Conservation (phyloP, 2,888 invertebrate genomes). For the Drosophila mulleri region DNA sequence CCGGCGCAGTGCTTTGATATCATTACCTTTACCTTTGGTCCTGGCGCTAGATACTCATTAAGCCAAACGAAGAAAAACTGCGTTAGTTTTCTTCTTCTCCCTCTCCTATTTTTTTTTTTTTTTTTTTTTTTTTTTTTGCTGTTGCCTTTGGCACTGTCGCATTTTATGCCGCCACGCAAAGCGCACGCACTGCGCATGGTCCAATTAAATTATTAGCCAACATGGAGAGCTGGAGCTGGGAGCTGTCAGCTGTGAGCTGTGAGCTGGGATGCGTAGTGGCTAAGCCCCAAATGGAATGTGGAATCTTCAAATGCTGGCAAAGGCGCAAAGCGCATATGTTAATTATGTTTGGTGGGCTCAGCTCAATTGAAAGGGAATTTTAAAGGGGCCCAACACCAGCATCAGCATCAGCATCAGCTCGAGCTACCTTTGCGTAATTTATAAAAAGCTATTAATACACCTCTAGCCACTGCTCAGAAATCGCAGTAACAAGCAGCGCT, state of each 20-base stretch:
- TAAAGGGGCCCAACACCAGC: slow-evolving; percentile 24
- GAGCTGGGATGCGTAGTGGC: slow-evolving; percentile 6
- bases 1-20: slow-evolving; percentile 41
- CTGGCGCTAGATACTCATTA: slow-evolving; percentile 72
- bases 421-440: slow-evolving; percentile 35
- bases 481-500: no score
- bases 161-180: slow-evolving; percentile 32
- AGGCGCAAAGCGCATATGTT: slow-evolving; percentile 73
- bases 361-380: slow-evolving; percentile 73
- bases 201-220: slow-evolving; percentile 77
- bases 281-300: slow-evolving; percentile 63
- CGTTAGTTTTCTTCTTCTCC: slow-evolving; percentile 28
- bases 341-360: slow-evolving; percentile 54
- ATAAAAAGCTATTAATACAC: background rate
- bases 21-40: slow-evolving; percentile 27
- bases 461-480: slow-evolving; percentile 31
- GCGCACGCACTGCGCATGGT: slow-evolving; percentile 70
- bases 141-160: slow-evolving; percentile 41
- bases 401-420: background rate
- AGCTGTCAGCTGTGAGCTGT: no score
- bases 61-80: slow-evolving; percentile 70
- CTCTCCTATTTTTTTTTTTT: background rate
- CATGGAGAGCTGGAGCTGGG: background rate
- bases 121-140: background rate
- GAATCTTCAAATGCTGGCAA: slow-evolving; percentile 54